These are phyloP conservation scores for Crotalus horridus DNA, from an alignment of 2,113 vertebrate species.

Conservation along the genomic window DNA sequence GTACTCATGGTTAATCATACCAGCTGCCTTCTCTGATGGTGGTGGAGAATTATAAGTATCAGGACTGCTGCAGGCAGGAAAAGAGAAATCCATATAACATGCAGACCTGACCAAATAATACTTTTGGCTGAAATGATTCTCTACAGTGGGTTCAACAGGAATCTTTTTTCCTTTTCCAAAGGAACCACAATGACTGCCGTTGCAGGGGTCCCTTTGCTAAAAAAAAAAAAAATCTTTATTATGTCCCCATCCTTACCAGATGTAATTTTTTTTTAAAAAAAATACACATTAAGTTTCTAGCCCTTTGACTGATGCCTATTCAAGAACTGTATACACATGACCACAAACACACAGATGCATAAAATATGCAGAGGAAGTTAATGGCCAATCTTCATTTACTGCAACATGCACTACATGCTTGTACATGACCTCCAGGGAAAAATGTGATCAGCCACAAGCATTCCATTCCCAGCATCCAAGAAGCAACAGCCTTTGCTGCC, in stretches of 20 bases:
- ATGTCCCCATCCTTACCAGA: not conserved
- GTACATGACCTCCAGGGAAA: not conserved
- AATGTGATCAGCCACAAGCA: not conserved
- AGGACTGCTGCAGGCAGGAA: not conserved
- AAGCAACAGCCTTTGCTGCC: not conserved
- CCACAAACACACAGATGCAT: not conserved
- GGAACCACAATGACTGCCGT: not conserved
- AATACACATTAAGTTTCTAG: not conserved
- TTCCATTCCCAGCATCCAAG: constrained; percentile 2
- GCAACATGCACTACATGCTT: not conserved
- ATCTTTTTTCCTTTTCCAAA: not conserved
- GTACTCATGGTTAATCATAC: not conserved
- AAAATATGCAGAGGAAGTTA: constrained; percentile 2
- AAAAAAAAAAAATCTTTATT: not conserved
- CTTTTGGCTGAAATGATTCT: not conserved
- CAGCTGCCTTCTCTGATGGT: not conserved
- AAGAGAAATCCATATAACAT: not conserved
- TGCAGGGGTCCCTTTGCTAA: not conserved
- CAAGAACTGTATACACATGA: too few species aligned
- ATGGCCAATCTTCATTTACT: not conserved
- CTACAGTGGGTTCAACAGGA: not conserved
- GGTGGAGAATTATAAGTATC: not conserved
- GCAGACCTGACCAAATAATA: not conserved
- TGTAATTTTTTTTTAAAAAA: not conserved
- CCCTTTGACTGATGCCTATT: not conserved